Conservation (phyloP, 64 coral and sea anemone genomes). For the Cladopsammia gracilis region DNA sequence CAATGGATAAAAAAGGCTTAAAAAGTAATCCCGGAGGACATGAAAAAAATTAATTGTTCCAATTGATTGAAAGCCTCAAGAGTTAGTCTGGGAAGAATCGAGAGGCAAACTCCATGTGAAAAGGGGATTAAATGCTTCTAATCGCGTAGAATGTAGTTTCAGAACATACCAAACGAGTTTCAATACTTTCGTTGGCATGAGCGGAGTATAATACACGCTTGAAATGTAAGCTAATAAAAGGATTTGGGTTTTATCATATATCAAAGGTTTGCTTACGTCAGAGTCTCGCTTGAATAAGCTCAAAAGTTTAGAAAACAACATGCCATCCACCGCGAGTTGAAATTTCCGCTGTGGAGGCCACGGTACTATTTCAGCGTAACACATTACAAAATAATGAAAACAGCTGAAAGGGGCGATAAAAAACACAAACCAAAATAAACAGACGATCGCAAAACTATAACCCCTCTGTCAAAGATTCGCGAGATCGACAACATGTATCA, state of each 20-base stretch:
- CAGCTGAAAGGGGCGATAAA: background rate
- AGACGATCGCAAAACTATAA: background rate
- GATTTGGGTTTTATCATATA: background rate
- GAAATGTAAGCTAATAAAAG: background rate
- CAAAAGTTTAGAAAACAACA: background rate
- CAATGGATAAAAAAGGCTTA: background rate
- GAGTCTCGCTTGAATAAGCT: background rate
- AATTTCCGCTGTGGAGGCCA: slow-evolving; percentile 1
- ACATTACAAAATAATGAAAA: background rate
- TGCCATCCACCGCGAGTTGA: background rate
- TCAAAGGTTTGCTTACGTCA: slow-evolving; percentile 44
- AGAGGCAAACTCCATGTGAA: slow-evolving; percentile 3
- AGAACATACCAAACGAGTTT: slow-evolving; percentile 29
- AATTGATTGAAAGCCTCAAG: background rate
- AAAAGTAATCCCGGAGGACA: background rate
- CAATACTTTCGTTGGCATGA: background rate
- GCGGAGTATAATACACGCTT: background rate
- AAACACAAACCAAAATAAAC: background rate
- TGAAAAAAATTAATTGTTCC: background rate
- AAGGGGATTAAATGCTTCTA: slow-evolving; percentile 36
- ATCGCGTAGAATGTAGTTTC: slow-evolving; percentile 7
- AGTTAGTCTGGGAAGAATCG: background rate
- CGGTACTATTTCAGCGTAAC: background rate
- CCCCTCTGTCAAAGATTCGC: background rate
- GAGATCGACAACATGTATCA: slow-evolving; percentile 39